These are phyloP conservation scores for Pachyrhynchus sulphureomaculatus DNA, from an alignment of 1,140 invertebrate genomes.

Conservation along the genomic window DNA sequence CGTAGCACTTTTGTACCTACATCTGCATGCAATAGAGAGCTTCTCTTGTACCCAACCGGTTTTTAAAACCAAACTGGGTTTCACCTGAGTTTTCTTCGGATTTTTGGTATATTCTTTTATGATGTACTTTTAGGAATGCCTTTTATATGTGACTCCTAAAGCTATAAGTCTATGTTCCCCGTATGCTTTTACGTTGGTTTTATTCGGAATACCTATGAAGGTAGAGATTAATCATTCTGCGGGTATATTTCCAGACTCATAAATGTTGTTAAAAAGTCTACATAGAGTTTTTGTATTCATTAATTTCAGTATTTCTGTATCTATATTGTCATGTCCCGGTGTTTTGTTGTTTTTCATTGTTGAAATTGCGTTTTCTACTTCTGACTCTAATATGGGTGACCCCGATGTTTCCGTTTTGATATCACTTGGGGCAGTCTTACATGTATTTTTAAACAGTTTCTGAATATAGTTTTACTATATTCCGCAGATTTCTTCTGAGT, in stretches of 20 bases:
- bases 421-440: too few species aligned
- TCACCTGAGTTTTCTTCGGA: conserved; percentile 8
- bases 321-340: conserved; percentile 42
- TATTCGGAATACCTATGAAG: conserved; percentile 17
- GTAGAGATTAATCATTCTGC: conserved; percentile 9
- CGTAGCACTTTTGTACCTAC: conserved; percentile 16
- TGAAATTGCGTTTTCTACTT: conserved; percentile 25
- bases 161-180: conserved; percentile 1
- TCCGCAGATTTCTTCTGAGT: too few species aligned
- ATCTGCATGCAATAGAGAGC: conserved; percentile 19
- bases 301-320: conserved; percentile 35
- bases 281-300: neutral
- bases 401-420: conserved; percentile 1
- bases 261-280: conserved; percentile 16
- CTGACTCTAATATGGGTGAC: conserved; percentile 3
- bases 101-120: neutral
- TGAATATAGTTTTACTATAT: too few species aligned
- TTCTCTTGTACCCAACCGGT: conserved; percentile 19
- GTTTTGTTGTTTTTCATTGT: conserved; percentile 37
- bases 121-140: conserved; percentile 1
- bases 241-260: conserved; percentile 12
- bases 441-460: too few species aligned
- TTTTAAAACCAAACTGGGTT: conserved; percentile 27
- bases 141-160: conserved; percentile 12
- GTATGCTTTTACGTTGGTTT: neutral